Evolutionary conservation across 1,140 invertebrate genomes (phyloP), one percentile per base, ranked within the genome.

Genomic region (Capitella teleta): DNA sequence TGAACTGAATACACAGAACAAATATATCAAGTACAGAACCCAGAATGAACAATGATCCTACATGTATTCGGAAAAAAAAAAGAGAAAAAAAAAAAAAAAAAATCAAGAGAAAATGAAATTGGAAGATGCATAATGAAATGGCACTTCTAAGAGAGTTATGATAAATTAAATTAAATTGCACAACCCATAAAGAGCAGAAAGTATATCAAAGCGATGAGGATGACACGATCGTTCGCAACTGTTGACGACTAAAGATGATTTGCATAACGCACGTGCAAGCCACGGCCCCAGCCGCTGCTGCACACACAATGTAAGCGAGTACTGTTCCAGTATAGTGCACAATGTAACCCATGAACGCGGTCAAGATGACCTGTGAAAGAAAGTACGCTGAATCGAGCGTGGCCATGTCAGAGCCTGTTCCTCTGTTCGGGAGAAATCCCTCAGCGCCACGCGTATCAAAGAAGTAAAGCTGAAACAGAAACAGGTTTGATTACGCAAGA

Each of bases 321-420:
- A 72, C 65, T 1, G 66, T 66, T 30, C 66, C 68, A 1, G 67
- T 68, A 19, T 67, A 49, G 51, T 76, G 70, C 5, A 75, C 74
- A 19, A 76, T 54, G 25, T 68, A 67, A 19, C 74, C 74, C 63
- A 76, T 69, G 23, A 71, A 47, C 4, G 67, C 52, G 0, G 74
- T 71, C 38, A 75, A 57, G 5, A 73, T 61, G 26, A 76, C 73
- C 53, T 77, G 74, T 0, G 72, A 70, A n/a, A 75, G 57, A 56
- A 68, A 76, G 56, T 74, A 76, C 23, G 74, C 67, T 30, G 65
- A 64, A 57, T 76, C 74, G 26, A 77, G 52, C 23, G 66, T 63
- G 3, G 71, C 73, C 50, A 76, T 67, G 53, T 76, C 73, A 23
- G 64, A 63, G 1, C 65, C 74, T n/a, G 74, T 63, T 5, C 74